A percentile compares a stretch with the other conserved stretches of the same genome.
These are phyloP conservation scores for Dendrocincla tyrannina DNA, from an alignment of 2,797 vertebrate species.

Conservation along the genomic window DNA sequence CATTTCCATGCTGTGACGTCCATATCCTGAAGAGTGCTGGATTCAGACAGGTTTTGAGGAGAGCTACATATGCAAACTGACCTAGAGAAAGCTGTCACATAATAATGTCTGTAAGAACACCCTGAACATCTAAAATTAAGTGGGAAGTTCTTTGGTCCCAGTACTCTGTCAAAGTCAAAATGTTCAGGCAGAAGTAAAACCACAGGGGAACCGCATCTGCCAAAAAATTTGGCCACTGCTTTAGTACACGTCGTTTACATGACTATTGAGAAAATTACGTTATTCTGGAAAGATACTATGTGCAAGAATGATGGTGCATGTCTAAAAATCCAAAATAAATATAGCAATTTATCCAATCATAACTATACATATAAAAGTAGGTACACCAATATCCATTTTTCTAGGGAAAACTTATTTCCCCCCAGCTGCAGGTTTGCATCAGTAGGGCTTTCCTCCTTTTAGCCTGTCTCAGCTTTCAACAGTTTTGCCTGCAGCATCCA, in stretches of 20 bases:
- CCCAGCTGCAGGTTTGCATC: neutral
- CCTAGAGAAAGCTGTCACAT: neutral
- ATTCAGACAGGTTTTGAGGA: fast-evolving
- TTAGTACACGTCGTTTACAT: neutral
- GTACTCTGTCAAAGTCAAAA: neutral
- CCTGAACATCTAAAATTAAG: neutral
- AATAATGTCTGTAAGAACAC: neutral
- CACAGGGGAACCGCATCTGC: neutral
- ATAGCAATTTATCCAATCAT: neutral
- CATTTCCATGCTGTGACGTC: neutral
- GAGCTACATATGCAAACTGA: neutral
- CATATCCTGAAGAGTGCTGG: neutral
- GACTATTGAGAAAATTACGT: neutral
- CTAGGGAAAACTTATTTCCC: neutral
- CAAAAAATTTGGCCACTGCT: neutral
- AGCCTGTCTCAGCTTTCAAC: neutral
- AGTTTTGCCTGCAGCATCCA: neutral
- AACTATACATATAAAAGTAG: neutral
- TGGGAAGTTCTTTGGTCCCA: neutral
- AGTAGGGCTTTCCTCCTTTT: neutral
- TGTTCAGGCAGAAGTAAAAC: neutral
- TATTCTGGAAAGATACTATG: neutral
- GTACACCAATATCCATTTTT: neutral
- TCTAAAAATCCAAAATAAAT: neutral
- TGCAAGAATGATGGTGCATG: neutral